Percentiles rank a stretch among this genome's conserved stretches.
phyloP scores from a whole-genome alignment of 2,113 vertebrate species.

The Lamprotornis superbus region DNA sequence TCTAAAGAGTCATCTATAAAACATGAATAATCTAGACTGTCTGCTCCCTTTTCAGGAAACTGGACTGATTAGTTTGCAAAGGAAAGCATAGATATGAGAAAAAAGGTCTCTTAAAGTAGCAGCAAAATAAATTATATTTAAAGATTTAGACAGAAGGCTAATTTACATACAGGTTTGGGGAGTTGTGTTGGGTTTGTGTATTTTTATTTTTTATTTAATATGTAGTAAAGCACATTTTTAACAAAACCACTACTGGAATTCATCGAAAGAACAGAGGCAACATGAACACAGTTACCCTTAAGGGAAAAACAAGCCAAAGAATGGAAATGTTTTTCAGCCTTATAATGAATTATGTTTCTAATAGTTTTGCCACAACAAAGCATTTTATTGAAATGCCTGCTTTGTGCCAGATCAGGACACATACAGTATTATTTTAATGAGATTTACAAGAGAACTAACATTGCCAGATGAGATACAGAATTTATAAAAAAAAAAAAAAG shows the following conservation, averaged over 20 bases:
- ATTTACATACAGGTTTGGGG: not conserved
- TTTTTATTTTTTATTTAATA: not conserved
- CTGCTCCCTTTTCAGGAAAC: not conserved
- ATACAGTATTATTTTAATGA: conserved; percentile 79
- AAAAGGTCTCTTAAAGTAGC: not conserved
- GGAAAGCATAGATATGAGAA: not conserved
- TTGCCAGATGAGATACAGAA: conserved; percentile 70
- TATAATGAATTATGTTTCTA: conserved; percentile 80
- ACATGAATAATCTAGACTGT: not conserved
- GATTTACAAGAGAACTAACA: conserved; percentile 70
- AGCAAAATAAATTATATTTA: not conserved
- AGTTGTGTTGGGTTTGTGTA: not conserved
- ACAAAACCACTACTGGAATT: conserved; percentile 73
- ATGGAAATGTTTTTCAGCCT: conserved; percentile 80
- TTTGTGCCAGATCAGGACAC: conserved; percentile 75
- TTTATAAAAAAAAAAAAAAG: not conserved
- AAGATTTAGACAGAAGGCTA: conserved; percentile 22
- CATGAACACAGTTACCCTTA: conserved; percentile 70
- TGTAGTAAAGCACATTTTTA: conserved; percentile 48
- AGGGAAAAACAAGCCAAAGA: conserved; percentile 75
- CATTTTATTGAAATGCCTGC: conserved; percentile 77
- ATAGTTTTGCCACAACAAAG: conserved; percentile 83
- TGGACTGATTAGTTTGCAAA: not conserved
- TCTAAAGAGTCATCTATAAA: conserved; percentile 5
- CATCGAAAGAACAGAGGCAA: conserved; percentile 74